A percentile compares a stretch with the other conserved stretches of the same genome.
Conservation (phyloP, 2,113 vertebrate genomes). For the Solenodon paradoxus region DNA sequence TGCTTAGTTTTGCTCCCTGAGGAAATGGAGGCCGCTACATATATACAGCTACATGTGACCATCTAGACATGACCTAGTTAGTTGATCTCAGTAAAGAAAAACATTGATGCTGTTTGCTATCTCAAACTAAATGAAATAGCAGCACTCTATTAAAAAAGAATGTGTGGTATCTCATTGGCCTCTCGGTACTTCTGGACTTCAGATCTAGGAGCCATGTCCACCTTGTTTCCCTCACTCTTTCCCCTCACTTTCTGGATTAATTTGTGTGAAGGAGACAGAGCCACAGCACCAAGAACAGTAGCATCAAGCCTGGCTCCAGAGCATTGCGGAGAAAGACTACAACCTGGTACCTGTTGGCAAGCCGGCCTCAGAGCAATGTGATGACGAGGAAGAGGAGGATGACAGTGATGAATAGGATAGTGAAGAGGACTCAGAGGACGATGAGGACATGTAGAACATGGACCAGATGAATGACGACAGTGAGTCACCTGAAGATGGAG, state of each 20-base stretch:
- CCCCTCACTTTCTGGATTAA: constrained; percentile 91
- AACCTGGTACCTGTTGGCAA: constrained; percentile 95
- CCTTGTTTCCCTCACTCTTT: constrained; percentile 91
- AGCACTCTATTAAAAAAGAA: neutral
- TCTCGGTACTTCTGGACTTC: too few relatives aligned
- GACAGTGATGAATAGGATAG: constrained; percentile 97
- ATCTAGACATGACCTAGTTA: neutral
- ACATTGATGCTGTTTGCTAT: neutral
- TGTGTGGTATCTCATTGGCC: too few relatives aligned
- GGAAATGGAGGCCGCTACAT: neutral
- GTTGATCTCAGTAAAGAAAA: neutral
- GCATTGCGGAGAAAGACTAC: constrained; percentile 97
- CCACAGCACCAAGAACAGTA: constrained; percentile 96
- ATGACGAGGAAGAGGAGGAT: constrained; percentile 96
- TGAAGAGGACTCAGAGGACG: constrained; percentile 96
- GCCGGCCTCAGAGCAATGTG: constrained; percentile 91
- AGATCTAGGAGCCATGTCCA: constrained; percentile 87
- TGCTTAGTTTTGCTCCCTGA: neutral
- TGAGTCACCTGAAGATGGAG: constrained; percentile 95
- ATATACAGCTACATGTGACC: neutral
- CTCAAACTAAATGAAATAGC: neutral
- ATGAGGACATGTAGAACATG: constrained; percentile 99
- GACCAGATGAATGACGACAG: constrained; percentile 99
- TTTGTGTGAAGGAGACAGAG: constrained; percentile 94
- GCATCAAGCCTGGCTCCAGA: constrained; percentile 96